Base-by-base conservation (phyloP, 2,797 vertebrate species). In the Gobionotothen gibberifrons region DNA sequence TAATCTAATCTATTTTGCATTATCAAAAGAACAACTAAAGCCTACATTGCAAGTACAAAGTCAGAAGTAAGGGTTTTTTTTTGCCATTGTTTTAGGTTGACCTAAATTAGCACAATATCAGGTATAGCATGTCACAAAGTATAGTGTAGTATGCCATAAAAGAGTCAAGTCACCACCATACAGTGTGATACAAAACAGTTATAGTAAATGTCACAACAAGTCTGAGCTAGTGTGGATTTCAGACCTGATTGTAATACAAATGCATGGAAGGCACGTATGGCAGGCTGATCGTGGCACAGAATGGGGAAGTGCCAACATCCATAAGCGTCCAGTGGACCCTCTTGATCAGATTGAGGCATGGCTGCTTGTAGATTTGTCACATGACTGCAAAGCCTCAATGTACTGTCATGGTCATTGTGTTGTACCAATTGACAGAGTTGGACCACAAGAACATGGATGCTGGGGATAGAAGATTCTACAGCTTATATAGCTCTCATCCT, bases 401-500 rank as follows among this genome's bases (percentile, higher is more conserved):
- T 11, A n/a, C 39, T 13, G 55, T 79, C 66, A 68, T 9, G 52
- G 74, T 51, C 29, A 13, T 67, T 68, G 75, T 0, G 60, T 61
- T 4, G 63, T 46, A 56, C 10, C 2, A 73, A 70, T 54, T 3
- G n/a, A 74, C 56, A 21, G 68, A 74, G 65, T 44, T 39, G 46
- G 42, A 62, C 48, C 29, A 21, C 58, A 55, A 6, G 70, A 70
- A 69, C 76, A 53, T 2, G 51, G 36, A 61, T 59, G 55, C 26
- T 21, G 72, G 10, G 13, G 54, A 51, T 15, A 16, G 59, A 9
- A 73, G 58, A 79, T 61, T 55, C 58, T 19, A 58, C 65, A 40
- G 32, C 48, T 81, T 68, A 36, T 60, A 56, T 47, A 42, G 61
- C 65, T 67, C 56, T 76, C 43, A 47, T 48, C 58, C 57, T 61